Evolutionary conservation across 2,888 invertebrate species (phyloP), one percentile per base, ranked within the genome.

Genomic region (Philereme vetulata): DNA sequence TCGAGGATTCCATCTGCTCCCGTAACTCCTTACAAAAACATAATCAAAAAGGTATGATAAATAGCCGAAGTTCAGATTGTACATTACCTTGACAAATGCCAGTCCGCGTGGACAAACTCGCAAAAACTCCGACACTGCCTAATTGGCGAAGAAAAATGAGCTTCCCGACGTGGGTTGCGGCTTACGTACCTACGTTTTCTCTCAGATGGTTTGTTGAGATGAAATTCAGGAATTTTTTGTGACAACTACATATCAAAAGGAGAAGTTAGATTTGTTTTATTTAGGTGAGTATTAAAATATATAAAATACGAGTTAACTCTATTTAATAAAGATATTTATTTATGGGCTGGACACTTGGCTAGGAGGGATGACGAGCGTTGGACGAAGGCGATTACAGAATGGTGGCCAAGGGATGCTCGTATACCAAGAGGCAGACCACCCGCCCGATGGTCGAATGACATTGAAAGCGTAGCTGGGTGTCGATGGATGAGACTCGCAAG

Each of bases 11-110:
- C 36, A 44, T 51, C 51, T 42, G 45, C 43, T 56, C 35, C 33
- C 51, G n/a, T 45, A 45, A 51, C 60, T 46, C 56, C 10, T 56
- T 59, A 65, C 65, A 61, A 65, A 67, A 69, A 69, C 58, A 59
- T 64, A 67, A 69, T 67, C 67, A 69, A 67, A 64, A 67, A 54
- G 57, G 44, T 61, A 61, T 67, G 67, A 69, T 66, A 69, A 69
- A 69, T 67, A 53, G 65, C 57, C 55, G 40, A 66, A 69, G 67
- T 69, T 69, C 61, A 65, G 62, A 62, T 65, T 67, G 65, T 67
- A 64, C 55, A 55, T 59, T 56, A 62, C 62, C 58, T 62, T 62
- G 62, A 62, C 58, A 62, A 58, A 62, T 62, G 48, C 62, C 62
- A 62, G 54, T 56, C 43, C 46, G 54, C 50, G 53, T 51, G 62